A percentile compares a stretch with the other conserved stretches of the same genome.
These are phyloP conservation scores for Caenorhabditis sulstoni DNA, from an alignment of 2,888 invertebrate genomes.

Conservation along the genomic window DNA sequence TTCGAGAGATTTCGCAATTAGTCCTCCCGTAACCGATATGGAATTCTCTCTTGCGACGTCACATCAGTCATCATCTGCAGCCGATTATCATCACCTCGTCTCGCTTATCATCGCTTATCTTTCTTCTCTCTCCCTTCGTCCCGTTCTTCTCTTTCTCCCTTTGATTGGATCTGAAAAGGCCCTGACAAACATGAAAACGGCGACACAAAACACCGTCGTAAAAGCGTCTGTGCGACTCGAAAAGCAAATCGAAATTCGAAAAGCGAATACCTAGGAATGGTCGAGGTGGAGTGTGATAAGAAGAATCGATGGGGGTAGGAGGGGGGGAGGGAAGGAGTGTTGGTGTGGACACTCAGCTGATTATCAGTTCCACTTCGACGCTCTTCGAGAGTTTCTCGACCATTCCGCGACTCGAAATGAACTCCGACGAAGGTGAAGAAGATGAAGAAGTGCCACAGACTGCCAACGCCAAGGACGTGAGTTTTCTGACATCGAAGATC, in stretches of 20 bases:
- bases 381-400: slow-evolving; percentile 1
- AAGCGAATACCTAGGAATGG: not conserved
- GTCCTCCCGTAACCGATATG: slow-evolving; percentile 2
- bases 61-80: slow-evolving; percentile 26
- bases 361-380: slow-evolving; percentile 3
- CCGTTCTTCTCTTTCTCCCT: not conserved
- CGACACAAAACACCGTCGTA: not conserved
- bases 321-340: slow-evolving; percentile 13
- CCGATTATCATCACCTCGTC: slow-evolving; percentile 47
- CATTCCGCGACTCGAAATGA: slow-evolving; percentile 6
- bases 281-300: slow-evolving; percentile 2
- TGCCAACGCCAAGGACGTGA: not conserved
- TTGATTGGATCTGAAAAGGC: not conserved
- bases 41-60: not conserved
- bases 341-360: slow-evolving; percentile 4
- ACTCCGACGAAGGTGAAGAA: slow-evolving; percentile 10
- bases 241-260: slow-evolving; percentile 15
- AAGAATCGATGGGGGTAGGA: not conserved
- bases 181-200: not conserved
- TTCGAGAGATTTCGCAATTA: slow-evolving; percentile 9
- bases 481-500: no score
- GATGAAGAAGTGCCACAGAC: not conserved
- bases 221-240: not conserved
- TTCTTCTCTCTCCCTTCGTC: not conserved
- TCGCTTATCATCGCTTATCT: slow-evolving; percentile 36